phyloP scores from a whole-genome alignment of 2,113 vertebrate genomes.

The Uria aalge region DNA sequence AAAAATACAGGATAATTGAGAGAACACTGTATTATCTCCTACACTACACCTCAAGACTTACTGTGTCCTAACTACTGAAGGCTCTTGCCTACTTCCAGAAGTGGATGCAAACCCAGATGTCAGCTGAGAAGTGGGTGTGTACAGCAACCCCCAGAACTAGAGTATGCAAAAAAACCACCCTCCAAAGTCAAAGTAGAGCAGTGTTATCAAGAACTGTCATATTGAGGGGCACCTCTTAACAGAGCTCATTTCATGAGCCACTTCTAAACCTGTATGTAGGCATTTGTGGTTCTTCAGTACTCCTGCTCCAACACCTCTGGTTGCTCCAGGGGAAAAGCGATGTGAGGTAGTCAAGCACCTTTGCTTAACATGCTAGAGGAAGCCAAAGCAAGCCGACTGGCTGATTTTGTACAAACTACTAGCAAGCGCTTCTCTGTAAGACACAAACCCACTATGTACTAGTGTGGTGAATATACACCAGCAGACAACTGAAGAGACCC shows the following conservation, averaged over 20 bases:
- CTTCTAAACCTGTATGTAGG: background rate
- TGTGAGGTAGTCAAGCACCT: background rate
- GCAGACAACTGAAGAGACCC: background rate
- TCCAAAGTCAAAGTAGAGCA: background rate
- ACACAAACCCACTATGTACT: background rate
- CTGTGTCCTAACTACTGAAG: background rate
- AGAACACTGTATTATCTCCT: background rate
- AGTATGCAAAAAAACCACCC: background rate
- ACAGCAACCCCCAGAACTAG: background rate
- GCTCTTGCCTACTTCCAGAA: background rate
- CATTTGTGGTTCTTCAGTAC: background rate
- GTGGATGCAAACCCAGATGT: background rate
- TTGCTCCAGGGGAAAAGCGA: background rate
- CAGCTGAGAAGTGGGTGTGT: background rate
- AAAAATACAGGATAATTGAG: background rate
- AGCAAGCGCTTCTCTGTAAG: background rate
- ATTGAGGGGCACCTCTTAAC: background rate
- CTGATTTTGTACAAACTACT: background rate
- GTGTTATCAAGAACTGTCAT: background rate
- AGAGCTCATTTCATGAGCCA: background rate
- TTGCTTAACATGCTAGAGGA: background rate
- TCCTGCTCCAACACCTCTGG: background rate
- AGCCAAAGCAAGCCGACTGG: background rate
- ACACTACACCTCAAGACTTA: background rate
- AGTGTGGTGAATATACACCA: background rate